Percentiles rank a stretch among this genome's conserved stretches.
Conservation (phyloP, 2,113 vertebrate genomes). For the Cynocephalus volans region DNA sequence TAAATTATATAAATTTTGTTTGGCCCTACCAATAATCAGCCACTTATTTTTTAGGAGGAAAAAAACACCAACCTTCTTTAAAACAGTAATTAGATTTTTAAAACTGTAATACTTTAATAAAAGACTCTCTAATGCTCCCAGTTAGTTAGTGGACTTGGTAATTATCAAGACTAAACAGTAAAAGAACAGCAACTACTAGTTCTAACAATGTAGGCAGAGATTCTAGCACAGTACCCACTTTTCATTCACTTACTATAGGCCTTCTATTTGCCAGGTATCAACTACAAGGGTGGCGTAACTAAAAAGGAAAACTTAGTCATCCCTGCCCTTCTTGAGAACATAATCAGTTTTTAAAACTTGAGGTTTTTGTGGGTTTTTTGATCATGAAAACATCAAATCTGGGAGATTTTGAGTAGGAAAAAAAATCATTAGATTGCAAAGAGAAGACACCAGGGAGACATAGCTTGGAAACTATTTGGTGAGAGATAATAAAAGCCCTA, state of each 20-base stretch:
- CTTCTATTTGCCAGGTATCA: not conserved
- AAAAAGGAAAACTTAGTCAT: conserved; percentile 9
- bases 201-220: not conserved
- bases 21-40: not conserved
- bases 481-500: not conserved
- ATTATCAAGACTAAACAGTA: not conserved
- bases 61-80: conserved; percentile 11
- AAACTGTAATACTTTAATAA: conserved; percentile 40
- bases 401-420: not conserved
- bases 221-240: not conserved
- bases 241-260: conserved; percentile 23
- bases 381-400: not conserved
- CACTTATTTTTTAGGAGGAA: conserved; percentile 3
- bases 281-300: not conserved
- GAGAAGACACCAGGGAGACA: not conserved
- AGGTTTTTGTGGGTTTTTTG: not conserved
- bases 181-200: not conserved
- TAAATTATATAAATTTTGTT: not conserved
- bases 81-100: not conserved
- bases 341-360: not conserved
- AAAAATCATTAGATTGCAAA: not conserved
- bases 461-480: not conserved
- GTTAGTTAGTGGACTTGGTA: not conserved
- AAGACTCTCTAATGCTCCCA: not conserved
- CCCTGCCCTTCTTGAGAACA: not conserved